Evolutionary conservation across 1,140 invertebrate genomes (phyloP).

Genomic region (Aphaenogaster ashmeadi): DNA sequence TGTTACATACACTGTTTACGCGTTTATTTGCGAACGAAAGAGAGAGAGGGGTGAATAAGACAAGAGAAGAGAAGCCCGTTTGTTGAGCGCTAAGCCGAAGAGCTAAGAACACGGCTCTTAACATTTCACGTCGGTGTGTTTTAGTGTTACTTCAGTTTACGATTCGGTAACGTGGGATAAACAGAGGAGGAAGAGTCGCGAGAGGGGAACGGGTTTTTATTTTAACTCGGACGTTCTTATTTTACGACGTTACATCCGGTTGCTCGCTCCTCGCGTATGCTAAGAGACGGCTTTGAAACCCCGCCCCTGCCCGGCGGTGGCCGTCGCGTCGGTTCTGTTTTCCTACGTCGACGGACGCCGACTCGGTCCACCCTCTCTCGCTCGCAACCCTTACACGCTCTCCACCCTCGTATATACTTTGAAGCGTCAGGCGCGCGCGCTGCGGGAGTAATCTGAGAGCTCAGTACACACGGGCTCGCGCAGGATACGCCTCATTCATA

Average conservation of each 20-base stretch:
- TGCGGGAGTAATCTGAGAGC: constrained; percentile 56
- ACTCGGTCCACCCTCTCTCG: neutral
- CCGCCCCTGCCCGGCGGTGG: neutral
- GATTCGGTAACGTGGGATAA: constrained; percentile 2
- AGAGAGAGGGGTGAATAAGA: neutral
- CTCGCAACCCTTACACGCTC: constrained; percentile 6
- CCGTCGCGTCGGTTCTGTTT: neutral
- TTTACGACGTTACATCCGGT: neutral
- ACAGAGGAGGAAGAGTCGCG: neutral
- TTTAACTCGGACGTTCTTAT: constrained; percentile 6
- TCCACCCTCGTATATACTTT: constrained; percentile 31
- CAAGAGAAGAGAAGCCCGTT: neutral
- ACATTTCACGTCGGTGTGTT: neutral
- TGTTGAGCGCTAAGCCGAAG: neutral
- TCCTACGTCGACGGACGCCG: constrained; percentile 31
- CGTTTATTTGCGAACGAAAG: neutral
- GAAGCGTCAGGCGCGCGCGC: constrained; percentile 6
- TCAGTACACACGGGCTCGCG: constrained; percentile 52
- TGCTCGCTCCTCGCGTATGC: constrained; percentile 2
- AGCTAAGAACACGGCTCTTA: neutral
- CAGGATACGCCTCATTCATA: constrained; percentile 72
- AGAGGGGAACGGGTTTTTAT: too few relatives aligned
- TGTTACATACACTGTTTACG: neutral
- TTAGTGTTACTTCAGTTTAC: constrained; percentile 14
- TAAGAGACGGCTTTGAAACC: constrained; percentile 44